Evolutionary conservation across 2,888 invertebrate species (phyloP).

Genomic region (Rugalucina vietnamica): DNA sequence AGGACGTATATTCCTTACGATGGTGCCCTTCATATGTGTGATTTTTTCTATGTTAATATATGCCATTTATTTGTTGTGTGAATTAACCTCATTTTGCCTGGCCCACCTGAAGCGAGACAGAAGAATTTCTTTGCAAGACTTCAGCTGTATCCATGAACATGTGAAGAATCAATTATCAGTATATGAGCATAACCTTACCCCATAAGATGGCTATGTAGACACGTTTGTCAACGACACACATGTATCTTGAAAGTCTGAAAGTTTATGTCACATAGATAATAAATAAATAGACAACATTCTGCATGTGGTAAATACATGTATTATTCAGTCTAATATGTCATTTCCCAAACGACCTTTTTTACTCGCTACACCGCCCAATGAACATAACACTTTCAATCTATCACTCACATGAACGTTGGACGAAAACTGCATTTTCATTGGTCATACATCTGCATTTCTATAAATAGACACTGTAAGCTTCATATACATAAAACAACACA

Average conservation of each 20-base stretch:
- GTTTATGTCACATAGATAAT: slow-evolving; percentile 37
- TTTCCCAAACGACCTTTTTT: slow-evolving; percentile 11
- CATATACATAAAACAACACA: slow-evolving; percentile 14
- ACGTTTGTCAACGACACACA: neutral
- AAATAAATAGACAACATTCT: slow-evolving; percentile 57
- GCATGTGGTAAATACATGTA: slow-evolving; percentile 9
- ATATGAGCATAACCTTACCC: too few relatives aligned
- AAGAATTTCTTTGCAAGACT: neutral
- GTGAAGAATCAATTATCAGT: neutral
- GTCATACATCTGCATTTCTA: slow-evolving; percentile 12
- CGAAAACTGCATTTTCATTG: slow-evolving; percentile 12
- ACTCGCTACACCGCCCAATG: neutral
- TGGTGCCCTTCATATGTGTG: too few relatives aligned
- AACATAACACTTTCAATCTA: neutral
- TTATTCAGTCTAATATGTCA: neutral
- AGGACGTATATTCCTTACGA: too few relatives aligned
- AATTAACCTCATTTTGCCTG: too few relatives aligned
- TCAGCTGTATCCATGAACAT: too few relatives aligned
- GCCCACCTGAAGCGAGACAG: too few relatives aligned
- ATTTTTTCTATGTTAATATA: too few relatives aligned
- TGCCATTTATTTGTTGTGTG: too few relatives aligned
- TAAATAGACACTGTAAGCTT: slow-evolving; percentile 17
- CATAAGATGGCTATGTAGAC: too few relatives aligned
- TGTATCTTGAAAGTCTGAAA: slow-evolving; percentile 19
- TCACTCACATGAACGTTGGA: slow-evolving; percentile 9